Conservation (phyloP, 2,888 invertebrate species). For the Octodonta nipae region DNA sequence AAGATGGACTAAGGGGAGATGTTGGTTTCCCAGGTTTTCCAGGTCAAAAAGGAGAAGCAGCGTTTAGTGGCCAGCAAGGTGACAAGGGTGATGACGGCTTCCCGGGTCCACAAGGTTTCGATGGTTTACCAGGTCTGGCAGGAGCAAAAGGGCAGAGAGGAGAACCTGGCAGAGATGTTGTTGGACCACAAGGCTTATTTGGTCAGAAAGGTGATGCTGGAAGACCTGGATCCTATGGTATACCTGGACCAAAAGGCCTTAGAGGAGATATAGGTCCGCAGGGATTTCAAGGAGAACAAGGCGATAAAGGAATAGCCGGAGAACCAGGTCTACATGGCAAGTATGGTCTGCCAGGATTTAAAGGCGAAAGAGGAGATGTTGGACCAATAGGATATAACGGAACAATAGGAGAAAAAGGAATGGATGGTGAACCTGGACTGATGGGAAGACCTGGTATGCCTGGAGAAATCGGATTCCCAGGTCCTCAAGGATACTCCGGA, state of each 20-base stretch:
- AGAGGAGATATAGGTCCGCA: constrained; percentile 42
- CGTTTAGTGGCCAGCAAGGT: constrained; percentile 40
- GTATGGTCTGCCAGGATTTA: constrained; percentile 40
- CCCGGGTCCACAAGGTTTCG: constrained; percentile 19
- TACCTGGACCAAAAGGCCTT: constrained; percentile 47
- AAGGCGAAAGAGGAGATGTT: constrained; percentile 44
- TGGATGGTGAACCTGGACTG: constrained; percentile 56
- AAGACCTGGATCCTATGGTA: constrained; percentile 45
- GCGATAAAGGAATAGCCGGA: constrained; percentile 39
- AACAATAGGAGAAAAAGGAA: constrained; percentile 57
- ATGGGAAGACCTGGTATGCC: constrained; percentile 42
- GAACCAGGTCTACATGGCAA: constrained; percentile 32
- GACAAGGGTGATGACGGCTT: constrained; percentile 28
- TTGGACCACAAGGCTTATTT: constrained; percentile 40
- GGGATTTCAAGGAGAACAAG: constrained; percentile 36
- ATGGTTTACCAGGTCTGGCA: constrained; percentile 21
- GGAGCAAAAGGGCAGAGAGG: constrained; percentile 35
- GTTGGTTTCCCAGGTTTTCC: constrained; percentile 31
- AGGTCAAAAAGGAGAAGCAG: constrained; percentile 43
- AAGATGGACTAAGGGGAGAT: constrained; percentile 19
- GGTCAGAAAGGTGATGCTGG: constrained; percentile 45
- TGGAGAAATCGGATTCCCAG: constrained; percentile 40
- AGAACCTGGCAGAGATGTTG: constrained; percentile 35
- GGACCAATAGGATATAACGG: constrained; percentile 23
- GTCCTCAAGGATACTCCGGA: constrained; percentile 40